These are phyloP conservation scores for Zaprionus obscuricornis DNA, from an alignment of 2,888 invertebrate species.

Conservation along the genomic window DNA sequence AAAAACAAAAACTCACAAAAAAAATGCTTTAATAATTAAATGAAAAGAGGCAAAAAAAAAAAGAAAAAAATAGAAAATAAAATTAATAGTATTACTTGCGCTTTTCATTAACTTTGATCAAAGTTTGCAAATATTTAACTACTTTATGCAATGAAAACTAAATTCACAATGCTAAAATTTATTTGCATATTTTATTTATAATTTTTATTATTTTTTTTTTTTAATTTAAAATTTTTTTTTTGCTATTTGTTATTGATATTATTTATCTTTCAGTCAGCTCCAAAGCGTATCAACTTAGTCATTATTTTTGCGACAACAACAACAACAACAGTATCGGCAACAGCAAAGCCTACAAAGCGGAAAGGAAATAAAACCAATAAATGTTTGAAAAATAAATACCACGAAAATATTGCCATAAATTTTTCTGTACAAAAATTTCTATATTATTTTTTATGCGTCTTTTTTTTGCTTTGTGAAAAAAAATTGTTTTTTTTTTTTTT, in stretches of 20 bases:
- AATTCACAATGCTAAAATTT: too few species aligned
- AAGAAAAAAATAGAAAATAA: slow-evolving; percentile 11
- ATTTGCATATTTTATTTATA: too few species aligned
- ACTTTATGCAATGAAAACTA: too few species aligned
- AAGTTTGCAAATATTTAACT: too few species aligned
- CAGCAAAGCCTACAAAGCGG: slow-evolving; percentile 11
- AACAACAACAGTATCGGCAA: neutral
- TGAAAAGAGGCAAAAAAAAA: slow-evolving; percentile 16
- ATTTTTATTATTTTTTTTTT: too few species aligned
- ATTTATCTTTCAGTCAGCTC: slow-evolving; percentile 30
- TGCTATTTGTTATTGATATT: slow-evolving; percentile 31
- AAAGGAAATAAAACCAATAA: slow-evolving; percentile 47
- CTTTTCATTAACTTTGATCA: too few species aligned
- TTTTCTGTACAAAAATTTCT: slow-evolving; percentile 47
- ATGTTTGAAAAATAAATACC: slow-evolving; percentile 54
- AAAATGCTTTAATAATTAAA: too few species aligned
- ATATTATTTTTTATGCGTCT: slow-evolving; percentile 18
- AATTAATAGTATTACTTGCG: too few species aligned
- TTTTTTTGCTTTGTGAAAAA: slow-evolving; percentile 4
- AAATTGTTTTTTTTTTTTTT: slow-evolving; percentile 24
- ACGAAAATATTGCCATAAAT: slow-evolving; percentile 56
- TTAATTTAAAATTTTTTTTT: slow-evolving; percentile 13
- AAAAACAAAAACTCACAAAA: too few species aligned
- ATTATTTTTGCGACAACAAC: slow-evolving; percentile 31
- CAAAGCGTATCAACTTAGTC: slow-evolving; percentile 44